These are phyloP conservation scores for Pseudomyrmex pallidus DNA, from an alignment of 1,140 invertebrate genomes.

Conservation along the genomic window DNA sequence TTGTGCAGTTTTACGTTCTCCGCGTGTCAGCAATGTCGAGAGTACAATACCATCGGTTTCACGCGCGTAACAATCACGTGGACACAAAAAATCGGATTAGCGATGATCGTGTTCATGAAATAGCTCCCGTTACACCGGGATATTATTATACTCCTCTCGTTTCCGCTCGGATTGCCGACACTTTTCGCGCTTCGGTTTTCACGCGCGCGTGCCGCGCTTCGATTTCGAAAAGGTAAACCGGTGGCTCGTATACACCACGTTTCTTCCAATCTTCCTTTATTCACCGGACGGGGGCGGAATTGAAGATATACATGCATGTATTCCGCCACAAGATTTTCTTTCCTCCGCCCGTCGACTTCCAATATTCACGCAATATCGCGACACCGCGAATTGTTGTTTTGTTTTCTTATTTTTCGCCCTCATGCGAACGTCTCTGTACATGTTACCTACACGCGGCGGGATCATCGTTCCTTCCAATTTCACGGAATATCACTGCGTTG, in stretches of 20 bases:
- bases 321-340: constrained; percentile 4
- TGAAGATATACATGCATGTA: constrained; percentile 43
- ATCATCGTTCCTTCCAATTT: constrained; percentile 40
- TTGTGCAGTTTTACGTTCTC: background rate
- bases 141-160: constrained; percentile 37
- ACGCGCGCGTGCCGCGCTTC: constrained; percentile 41
- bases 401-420: constrained; percentile 33
- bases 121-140: constrained; percentile 23
- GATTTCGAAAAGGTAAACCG: constrained; percentile 50
- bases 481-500: constrained; percentile 19
- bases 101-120: background rate
- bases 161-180: constrained; percentile 37
- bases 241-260: background rate
- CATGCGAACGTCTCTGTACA: constrained; percentile 37
- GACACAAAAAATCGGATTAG: constrained; percentile 14
- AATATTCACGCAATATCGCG: constrained; percentile 54
- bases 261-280: constrained; percentile 48
- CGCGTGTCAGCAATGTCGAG: background rate
- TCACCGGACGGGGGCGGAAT: constrained; percentile 31
- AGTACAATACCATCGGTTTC: background rate
- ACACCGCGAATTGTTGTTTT: constrained; percentile 47
- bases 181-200: constrained; percentile 44
- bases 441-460: too few relatives aligned
- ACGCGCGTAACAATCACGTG: background rate
- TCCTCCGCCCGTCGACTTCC: constrained; percentile 32